Evolutionary conservation across 1,140 invertebrate species (phyloP).

Genomic region (Drosophila tropicalis): DNA sequence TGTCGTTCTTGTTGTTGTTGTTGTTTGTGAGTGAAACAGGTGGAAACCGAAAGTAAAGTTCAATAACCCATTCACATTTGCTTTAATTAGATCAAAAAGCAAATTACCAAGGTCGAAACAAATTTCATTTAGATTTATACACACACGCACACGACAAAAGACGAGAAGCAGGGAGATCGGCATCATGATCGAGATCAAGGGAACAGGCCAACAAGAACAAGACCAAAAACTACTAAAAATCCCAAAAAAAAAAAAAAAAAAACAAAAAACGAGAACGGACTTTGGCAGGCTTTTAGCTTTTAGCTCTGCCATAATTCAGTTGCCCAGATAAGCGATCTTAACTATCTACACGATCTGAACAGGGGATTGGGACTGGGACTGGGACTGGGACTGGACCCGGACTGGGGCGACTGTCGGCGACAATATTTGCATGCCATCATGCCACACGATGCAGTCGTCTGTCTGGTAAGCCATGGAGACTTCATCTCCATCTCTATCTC

Average conservation of each 20-base stretch:
- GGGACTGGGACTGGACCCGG: neutral
- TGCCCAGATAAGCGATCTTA: constrained; percentile 72
- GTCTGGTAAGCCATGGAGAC: constrained; percentile 4
- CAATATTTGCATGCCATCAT: constrained; percentile 70
- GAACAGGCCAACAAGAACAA: constrained; percentile 24
- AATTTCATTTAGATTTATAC: constrained; percentile 44
- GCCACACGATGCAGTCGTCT: constrained; percentile 26
- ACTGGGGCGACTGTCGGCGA: constrained; percentile 51
- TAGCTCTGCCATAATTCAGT: constrained; percentile 77
- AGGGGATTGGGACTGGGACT: constrained; percentile 24
- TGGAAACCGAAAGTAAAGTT: constrained; percentile 23
- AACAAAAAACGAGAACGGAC: constrained; percentile 29
- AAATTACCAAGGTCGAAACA: constrained; percentile 54
- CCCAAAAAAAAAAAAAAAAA: too few relatives aligned
- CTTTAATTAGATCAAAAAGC: constrained; percentile 48
- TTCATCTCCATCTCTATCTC: constrained; percentile 14
- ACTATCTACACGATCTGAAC: constrained; percentile 78
- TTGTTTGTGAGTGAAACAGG: constrained; percentile 28
- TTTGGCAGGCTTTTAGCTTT: constrained; percentile 66
- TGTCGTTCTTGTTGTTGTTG: too few relatives aligned
- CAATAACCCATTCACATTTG: neutral
- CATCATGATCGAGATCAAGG: too few relatives aligned
- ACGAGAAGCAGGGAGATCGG: neutral
- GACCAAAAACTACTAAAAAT: neutral
- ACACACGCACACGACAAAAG: constrained; percentile 21